Evolutionary conservation across 2,888 invertebrate species (phyloP), one percentile per base, ranked within the genome.

Genomic region (Drosophila maculinotata): DNA sequence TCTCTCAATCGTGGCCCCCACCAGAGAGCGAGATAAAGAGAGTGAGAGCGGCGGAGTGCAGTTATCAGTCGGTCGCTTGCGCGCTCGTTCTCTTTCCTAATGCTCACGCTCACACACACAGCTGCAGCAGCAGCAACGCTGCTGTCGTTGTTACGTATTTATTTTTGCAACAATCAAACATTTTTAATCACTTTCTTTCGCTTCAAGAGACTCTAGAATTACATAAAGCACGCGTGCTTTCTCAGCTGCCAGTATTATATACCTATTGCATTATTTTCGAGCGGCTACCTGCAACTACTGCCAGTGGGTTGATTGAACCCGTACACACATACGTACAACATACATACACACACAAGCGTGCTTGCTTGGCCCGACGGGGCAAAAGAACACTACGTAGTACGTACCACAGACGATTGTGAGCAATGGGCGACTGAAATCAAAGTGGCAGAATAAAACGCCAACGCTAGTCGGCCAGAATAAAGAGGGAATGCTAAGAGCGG

Each of bases 111-210:
- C 69, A 52, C 54, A 36, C 54, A 66, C 65, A 54, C 52, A 56
- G 39, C 31, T 54, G 47, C 30, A 48, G 35, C 26, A n/a, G n/a
- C n/a, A 38, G 35, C 42, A 65, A 47, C 44, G 58, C 47, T 69
- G 64, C 51, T 72, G 72, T 71, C 57, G 60, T 38, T 71, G 83
- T 81, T 81, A 81, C 81, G 81, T 81, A 72, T 82, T 79, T 81
- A 77, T 85, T 82, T 81, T 85, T 85, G 85, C 82, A 69, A 76
- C 70, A 63, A 53, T 60, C 49, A 69, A 72, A 71, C 71, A 63
- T 67, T 58, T 68, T 60, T 49, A 48, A 48, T 23, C 48, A 38
- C 47, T 52, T 76, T 73, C 20, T 30, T 57, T 23, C 14, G 36
- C 49, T 25, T 25, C 10, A 15, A 45, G 59, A 58, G 63, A 51